Conservation (phyloP, 2,797 vertebrate genomes). For the Myioborus melanocephalus region DNA sequence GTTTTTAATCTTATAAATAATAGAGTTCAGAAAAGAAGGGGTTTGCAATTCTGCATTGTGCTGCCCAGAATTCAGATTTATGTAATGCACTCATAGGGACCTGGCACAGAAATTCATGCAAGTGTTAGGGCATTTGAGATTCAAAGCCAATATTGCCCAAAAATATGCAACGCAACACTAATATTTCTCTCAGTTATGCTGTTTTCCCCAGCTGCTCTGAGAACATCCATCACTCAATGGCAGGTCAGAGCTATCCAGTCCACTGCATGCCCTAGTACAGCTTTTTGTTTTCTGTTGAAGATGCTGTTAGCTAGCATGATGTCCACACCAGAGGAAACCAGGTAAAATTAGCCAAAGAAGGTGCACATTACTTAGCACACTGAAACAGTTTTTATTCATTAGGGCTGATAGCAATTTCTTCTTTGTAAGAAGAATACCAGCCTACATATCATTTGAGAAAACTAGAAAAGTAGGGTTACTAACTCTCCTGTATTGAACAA, state of each 20-base stretch:
- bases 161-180: conserved; percentile 55
- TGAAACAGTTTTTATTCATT: background rate
- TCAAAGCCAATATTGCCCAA: conserved; percentile 44
- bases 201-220: conserved; percentile 25
- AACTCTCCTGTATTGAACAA: background rate
- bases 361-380: background rate
- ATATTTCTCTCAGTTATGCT: conserved; percentile 53
- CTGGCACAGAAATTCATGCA: conserved; percentile 31
- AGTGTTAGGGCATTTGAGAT: background rate
- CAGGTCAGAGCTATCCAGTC: conserved; percentile 42
- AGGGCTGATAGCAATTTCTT: background rate
- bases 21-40: conserved; percentile 54
- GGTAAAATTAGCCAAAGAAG: background rate
- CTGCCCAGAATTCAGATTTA: conserved; percentile 72
- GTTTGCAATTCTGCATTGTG: conserved; percentile 38
- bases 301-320: background rate
- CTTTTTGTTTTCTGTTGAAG: conserved; percentile 12
- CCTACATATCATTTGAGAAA: background rate
- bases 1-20: conserved; percentile 68
- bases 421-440: background rate
- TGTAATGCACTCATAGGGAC: conserved; percentile 21
- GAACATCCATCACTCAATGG: conserved; percentile 55
- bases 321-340: background rate
- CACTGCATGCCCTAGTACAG: background rate
- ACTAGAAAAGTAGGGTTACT: background rate